These are phyloP conservation scores for Kryptopterus vitreolus DNA, from an alignment of 2,797 vertebrate genomes.

Conservation along the genomic window DNA sequence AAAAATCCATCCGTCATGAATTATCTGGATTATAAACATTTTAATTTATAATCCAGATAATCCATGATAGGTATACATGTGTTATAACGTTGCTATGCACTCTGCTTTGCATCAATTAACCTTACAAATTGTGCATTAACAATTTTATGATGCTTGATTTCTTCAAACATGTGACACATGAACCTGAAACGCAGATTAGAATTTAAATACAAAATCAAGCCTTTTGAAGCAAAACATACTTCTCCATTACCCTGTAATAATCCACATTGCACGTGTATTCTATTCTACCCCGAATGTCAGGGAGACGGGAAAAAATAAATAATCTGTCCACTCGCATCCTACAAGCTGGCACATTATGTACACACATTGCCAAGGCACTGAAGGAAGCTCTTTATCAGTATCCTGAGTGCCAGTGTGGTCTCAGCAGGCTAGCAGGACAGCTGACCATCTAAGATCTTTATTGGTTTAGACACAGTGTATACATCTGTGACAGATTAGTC, in stretches of 20 bases:
- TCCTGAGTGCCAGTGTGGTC: conserved; percentile 41
- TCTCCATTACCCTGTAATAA: not conserved
- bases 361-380: conserved; percentile 2
- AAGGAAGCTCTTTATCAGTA: conserved; percentile 10
- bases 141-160: too few relatives aligned
- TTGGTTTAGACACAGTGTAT: conserved; percentile 18
- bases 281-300: not conserved
- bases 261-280: not conserved
- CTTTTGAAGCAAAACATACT: not conserved
- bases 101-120: too few relatives aligned
- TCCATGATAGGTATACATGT: too few relatives aligned
- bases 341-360: not conserved
- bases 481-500: conserved; percentile 13
- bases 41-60: too few relatives aligned
- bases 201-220: not conserved
- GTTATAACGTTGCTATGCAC: too few relatives aligned
- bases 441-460: conserved; percentile 24
- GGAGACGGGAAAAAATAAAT: conserved; percentile 16
- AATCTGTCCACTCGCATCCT: not conserved
- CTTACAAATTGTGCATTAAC: too few relatives aligned
- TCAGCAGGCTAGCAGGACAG: conserved; percentile 30
- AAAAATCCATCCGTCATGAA: too few relatives aligned
- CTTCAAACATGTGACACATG: too few relatives aligned
- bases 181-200: too few relatives aligned
- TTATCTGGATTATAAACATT: too few relatives aligned